These are phyloP conservation scores for Ylistrum balloti DNA, from an alignment of 1,140 invertebrate species.

Conservation along the genomic window DNA sequence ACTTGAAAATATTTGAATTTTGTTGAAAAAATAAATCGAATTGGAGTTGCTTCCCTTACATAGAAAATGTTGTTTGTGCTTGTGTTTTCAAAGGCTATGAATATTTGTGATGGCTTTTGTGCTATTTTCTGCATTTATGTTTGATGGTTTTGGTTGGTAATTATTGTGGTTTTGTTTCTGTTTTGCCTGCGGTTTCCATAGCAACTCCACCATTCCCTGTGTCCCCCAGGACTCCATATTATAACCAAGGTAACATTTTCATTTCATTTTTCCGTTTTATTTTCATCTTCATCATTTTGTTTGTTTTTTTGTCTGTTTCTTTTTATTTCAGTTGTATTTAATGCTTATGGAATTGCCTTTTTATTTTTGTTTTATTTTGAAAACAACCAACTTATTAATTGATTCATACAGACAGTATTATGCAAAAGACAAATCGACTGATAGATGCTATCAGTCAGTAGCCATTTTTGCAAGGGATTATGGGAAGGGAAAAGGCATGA, in stretches of 20 bases:
- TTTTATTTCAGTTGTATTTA: too few species aligned
- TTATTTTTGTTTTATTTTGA: conserved; percentile 41
- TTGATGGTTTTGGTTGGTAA: conserved; percentile 46
- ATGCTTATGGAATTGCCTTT: too few species aligned
- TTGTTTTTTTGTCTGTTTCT: conserved; percentile 41
- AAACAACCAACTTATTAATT: background rate
- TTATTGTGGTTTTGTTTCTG: conserved; percentile 52
- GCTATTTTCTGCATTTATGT: conserved; percentile 48
- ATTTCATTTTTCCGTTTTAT: conserved; percentile 52
- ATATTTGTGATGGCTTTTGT: background rate
- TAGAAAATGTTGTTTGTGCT: background rate
- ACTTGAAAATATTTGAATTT: too few species aligned
- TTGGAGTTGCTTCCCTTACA: background rate
- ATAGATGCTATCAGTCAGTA: background rate
- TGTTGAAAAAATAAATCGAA: background rate
- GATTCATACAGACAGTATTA: conserved; percentile 17
- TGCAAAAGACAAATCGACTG: background rate
- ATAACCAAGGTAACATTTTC: conserved; percentile 83
- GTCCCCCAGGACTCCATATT: conserved; percentile 91
- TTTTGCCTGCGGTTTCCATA: conserved; percentile 67
- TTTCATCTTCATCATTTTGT: conserved; percentile 49
- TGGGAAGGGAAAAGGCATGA: conserved; percentile 34
- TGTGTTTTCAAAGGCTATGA: conserved; percentile 24
- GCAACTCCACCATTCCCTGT: conserved; percentile 80
- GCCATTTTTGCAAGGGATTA: conserved; percentile 24